These are phyloP conservation scores for Clupea harengus DNA, from an alignment of 2,113 vertebrate genomes.

Conservation along the genomic window DNA sequence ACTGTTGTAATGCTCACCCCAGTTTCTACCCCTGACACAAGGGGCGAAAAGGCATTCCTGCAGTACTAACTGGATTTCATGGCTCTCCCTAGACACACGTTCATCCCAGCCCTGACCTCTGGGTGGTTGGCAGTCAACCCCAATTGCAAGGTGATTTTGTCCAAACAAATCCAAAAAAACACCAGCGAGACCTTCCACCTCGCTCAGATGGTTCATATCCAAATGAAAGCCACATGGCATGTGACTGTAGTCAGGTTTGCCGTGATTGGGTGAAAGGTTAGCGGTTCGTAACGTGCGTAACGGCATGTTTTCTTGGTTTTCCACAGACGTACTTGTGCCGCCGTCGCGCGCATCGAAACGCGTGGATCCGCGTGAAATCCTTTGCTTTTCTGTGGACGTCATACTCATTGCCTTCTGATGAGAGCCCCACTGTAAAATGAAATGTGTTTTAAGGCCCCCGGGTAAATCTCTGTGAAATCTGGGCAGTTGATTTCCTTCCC, in stretches of 20 bases:
- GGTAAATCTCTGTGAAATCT: neutral
- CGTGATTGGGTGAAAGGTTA: conserved; percentile 7
- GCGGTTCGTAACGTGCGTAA: neutral
- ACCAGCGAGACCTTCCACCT: neutral
- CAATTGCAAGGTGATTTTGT: conserved; percentile 18
- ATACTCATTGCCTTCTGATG: neutral
- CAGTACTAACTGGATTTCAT: neutral
- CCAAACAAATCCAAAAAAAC: conserved; percentile 13
- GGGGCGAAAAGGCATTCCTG: neutral
- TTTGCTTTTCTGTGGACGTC: neutral
- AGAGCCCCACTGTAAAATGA: neutral
- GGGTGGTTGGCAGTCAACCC: conserved; percentile 1
- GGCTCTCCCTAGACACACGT: neutral
- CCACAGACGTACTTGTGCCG: neutral
- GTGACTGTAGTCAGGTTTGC: neutral
- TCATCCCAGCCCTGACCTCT: neutral
- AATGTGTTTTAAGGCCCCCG: neutral
- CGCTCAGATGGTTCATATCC: neutral
- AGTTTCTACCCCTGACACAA: neutral
- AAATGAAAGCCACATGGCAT: neutral
- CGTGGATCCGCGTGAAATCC: neutral
- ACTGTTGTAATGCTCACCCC: neutral
- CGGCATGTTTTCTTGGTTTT: neutral
- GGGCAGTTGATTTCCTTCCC: conserved; percentile 8
- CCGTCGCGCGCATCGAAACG: neutral